Conservation (phyloP, 2,113 vertebrate genomes). For the Corvus moneduloides region DNA sequence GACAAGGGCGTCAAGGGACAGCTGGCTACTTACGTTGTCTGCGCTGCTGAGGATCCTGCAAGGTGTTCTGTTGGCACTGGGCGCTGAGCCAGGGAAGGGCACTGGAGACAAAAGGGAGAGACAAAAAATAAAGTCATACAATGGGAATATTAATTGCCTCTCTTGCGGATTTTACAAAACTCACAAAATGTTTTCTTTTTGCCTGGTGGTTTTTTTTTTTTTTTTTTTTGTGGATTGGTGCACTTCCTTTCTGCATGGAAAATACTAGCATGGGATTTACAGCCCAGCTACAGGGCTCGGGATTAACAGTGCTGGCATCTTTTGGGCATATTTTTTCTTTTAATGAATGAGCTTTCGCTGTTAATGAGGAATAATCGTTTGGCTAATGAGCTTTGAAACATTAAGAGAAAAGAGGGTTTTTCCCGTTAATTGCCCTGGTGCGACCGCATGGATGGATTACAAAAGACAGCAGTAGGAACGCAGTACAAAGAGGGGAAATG, state of each 20-base stretch:
- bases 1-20: slow-evolving; percentile 75
- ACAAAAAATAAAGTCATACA: slow-evolving; percentile 78
- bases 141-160: slow-evolving; percentile 84
- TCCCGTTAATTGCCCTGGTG: slow-evolving; percentile 88
- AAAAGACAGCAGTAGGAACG: slow-evolving; percentile 80
- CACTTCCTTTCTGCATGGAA: slow-evolving; percentile 72
- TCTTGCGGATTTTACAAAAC: slow-evolving; percentile 85
- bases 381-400: slow-evolving; percentile 97
- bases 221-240: slow-evolving; percentile 65
- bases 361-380: slow-evolving; percentile 89
- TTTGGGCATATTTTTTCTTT: slow-evolving; percentile 85
- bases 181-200: slow-evolving; percentile 69
- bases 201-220: background rate
- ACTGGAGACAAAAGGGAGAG: slow-evolving; percentile 82
- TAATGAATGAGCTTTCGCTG: slow-evolving; percentile 80
- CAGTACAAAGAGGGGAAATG: slow-evolving; percentile 70
- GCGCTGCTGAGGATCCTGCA: slow-evolving; percentile 78
- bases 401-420: slow-evolving; percentile 81
- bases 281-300: slow-evolving; percentile 73
- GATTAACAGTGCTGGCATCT: slow-evolving; percentile 86
- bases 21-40: slow-evolving; percentile 78
- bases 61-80: slow-evolving; percentile 86
- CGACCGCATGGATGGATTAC: slow-evolving; percentile 98
- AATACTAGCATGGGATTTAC: slow-evolving; percentile 81
- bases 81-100: slow-evolving; percentile 87